Conservation (phyloP, 1,140 invertebrate genomes). For the Cepaea nemoralis region DNA sequence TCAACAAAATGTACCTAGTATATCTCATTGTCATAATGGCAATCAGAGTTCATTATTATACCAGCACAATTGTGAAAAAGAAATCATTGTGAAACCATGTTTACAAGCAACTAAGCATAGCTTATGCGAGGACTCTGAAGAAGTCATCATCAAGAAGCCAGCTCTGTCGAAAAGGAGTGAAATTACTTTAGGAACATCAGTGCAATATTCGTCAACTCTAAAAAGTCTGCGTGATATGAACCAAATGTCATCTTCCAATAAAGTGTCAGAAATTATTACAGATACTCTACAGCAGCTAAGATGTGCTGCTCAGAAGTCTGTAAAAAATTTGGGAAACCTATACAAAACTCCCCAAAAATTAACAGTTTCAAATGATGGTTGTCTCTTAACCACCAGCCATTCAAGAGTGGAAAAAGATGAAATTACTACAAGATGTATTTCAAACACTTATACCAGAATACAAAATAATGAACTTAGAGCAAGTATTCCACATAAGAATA, state of each 20-base stretch:
- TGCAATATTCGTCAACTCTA: constrained; percentile 21
- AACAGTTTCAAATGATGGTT: background rate
- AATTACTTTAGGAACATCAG: constrained; percentile 10
- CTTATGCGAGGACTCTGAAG: background rate
- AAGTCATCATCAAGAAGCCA: background rate
- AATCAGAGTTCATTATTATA: background rate
- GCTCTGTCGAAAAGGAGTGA: background rate
- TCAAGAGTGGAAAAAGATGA: background rate
- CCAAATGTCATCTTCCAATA: background rate
- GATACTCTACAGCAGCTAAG: constrained; percentile 22
- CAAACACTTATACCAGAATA: background rate
- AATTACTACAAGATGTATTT: background rate
- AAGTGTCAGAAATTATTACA: background rate
- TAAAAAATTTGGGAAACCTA: background rate
- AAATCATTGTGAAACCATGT: background rate
- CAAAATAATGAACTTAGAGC: background rate
- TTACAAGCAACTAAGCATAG: background rate
- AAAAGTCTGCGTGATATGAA: background rate
- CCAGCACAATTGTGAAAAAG: background rate
- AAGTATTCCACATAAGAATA: background rate
- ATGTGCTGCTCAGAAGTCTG: background rate
- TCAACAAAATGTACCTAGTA: background rate
- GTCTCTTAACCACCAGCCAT: background rate
- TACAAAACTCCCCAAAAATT: constrained; percentile 32
- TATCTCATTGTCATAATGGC: background rate